These are phyloP conservation scores for Vimba vimba DNA, from an alignment of 2,113 vertebrate genomes.

Conservation along the genomic window DNA sequence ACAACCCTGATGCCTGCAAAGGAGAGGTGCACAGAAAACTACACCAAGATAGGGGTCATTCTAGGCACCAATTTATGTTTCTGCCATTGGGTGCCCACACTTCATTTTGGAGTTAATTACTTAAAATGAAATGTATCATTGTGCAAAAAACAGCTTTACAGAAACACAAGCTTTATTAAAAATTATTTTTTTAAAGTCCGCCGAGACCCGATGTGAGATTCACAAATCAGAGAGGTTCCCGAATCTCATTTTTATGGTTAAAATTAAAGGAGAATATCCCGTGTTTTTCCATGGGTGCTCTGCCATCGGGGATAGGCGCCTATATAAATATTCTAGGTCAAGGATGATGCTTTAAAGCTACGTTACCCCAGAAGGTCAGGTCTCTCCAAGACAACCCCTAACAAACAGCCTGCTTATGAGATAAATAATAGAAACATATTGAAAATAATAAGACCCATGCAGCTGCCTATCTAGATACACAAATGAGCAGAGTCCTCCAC, in stretches of 20 bases:
- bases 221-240: too few relatives aligned
- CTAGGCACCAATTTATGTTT: too few relatives aligned
- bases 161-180: too few relatives aligned
- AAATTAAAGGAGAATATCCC: too few relatives aligned
- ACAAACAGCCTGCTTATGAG: neutral
- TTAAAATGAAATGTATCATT: too few relatives aligned
- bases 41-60: neutral
- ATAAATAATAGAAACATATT: constrained; percentile 8
- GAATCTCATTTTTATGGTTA: too few relatives aligned
- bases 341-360: constrained; percentile 67
- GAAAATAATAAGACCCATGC: constrained; percentile 8
- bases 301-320: neutral
- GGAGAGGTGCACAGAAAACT: neutral
- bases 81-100: too few relatives aligned
- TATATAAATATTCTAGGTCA: neutral
- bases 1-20: neutral
- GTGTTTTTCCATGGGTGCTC: too few relatives aligned
- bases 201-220: too few relatives aligned
- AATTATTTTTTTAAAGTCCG: too few relatives aligned
- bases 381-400: constrained; percentile 43
- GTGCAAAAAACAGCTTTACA: too few relatives aligned
- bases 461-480: constrained; percentile 37
- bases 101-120: too few relatives aligned
- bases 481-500: constrained; percentile 56
- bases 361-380: constrained; percentile 55